These are phyloP conservation scores for Cydia amplana DNA, from an alignment of 1,140 invertebrate genomes.

Conservation along the genomic window DNA sequence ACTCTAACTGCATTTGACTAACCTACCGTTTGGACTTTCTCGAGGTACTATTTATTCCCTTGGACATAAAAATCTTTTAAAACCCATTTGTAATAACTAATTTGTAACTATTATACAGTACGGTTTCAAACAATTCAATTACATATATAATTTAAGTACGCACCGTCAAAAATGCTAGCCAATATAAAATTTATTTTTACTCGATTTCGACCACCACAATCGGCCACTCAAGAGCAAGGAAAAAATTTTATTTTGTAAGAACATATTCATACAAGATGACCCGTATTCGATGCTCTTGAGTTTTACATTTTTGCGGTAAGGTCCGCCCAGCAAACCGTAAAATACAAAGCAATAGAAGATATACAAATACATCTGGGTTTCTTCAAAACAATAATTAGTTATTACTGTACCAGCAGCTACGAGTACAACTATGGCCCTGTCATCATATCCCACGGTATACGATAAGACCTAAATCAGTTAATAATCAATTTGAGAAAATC, in stretches of 20 bases:
- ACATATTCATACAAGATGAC: no score
- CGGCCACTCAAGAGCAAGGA: not conserved
- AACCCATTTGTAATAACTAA: slow-evolving; percentile 24
- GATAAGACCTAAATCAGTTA: no score
- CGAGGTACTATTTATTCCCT: slow-evolving; percentile 22
- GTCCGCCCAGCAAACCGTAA: not conserved
- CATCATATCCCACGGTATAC: no score
- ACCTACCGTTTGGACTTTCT: slow-evolving; percentile 27
- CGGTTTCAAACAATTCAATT: slow-evolving; percentile 12
- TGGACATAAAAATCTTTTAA: slow-evolving; percentile 5
- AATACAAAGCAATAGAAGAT: not conserved
- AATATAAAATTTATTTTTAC: not conserved
- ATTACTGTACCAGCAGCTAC: no score
- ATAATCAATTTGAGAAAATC: no score
- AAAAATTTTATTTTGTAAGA: not conserved
- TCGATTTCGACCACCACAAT: not conserved
- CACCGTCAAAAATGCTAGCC: slow-evolving; percentile 18
- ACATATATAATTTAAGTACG: slow-evolving; percentile 21
- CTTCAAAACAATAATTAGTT: no score
- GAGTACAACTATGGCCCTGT: no score
- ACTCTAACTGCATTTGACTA: slow-evolving; percentile 27
- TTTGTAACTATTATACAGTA: slow-evolving; percentile 26
- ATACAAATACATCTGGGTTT: not conserved
- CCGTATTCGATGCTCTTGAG: no score
- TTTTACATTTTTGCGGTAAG: not conserved